phyloP scores from a whole-genome alignment of 2,797 vertebrate species.

The Smutsia gigantea region DNA sequence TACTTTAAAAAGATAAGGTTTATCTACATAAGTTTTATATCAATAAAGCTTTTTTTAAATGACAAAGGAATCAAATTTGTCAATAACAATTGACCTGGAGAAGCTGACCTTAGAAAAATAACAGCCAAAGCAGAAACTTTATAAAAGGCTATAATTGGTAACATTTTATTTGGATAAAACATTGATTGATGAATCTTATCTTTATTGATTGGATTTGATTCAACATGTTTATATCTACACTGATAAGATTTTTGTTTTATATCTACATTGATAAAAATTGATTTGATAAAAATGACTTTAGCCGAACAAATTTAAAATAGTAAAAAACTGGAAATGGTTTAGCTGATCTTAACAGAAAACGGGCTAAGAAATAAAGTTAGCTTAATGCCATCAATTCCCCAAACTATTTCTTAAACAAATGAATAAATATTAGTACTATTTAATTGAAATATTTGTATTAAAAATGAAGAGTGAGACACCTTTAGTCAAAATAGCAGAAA shows the following conservation, averaged over 20 bases:
- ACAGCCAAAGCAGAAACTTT: not conserved
- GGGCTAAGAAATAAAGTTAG: not conserved
- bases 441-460: slow-evolving; percentile 6
- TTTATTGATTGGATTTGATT: not conserved
- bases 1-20: not conserved
- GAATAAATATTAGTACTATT: not conserved
- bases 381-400: not conserved
- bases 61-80: not conserved
- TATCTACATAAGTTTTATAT: not conserved
- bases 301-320: slow-evolving; percentile 8
- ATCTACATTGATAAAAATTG: not conserved
- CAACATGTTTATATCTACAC: not conserved
- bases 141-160: not conserved
- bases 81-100: not conserved
- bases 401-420: slow-evolving; percentile 31
- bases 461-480: not conserved
- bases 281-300: not conserved
- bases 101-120: not conserved
- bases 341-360: not conserved
- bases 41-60: not conserved
- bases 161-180: not conserved
- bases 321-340: not conserved
- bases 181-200: not conserved
- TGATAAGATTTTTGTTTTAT: too few species aligned
- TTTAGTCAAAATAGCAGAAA: not conserved